Evolutionary conservation across 1,140 invertebrate species (phyloP), one percentile per base, ranked within the genome.

Genomic region (Drosophila quadrilineata): DNA sequence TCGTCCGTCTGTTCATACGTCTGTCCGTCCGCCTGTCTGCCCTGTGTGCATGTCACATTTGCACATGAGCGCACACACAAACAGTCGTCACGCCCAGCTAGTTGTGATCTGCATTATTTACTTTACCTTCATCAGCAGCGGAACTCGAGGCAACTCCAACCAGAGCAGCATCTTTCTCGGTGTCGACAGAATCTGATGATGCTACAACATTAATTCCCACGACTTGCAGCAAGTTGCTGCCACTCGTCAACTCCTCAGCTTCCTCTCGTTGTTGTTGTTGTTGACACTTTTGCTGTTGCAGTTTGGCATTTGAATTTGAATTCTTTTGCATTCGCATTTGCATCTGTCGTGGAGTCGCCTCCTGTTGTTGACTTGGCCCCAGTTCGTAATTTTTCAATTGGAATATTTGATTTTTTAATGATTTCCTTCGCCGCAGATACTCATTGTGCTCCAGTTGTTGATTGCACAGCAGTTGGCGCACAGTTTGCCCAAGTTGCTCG

Each of bases 401-500:
- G 63, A 91, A 92, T 35, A 62, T 71, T 54, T 91, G 91, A 71
- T 92, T 91, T 59, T 90, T 89, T 59, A 86, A 79, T 56, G 79
- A 80, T 91, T 90, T 62, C 84, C 89, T 88, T 88, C 89, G 75
- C 85, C 89, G 65, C 87, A 87, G 38, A 85, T 90, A 79, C 76
- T 77, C 57, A 86, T 89, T 60, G 80, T 91, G 53, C 69, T 91
- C 85, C 53, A 91, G 64, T 65, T 88, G 77, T 73, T 89, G 75
- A 90, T 90, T 84, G 82, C 90, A 62, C 87, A 89, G 64, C 89
- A 90, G 31, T 80, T 90, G 67, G 93, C 80, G 92, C 43, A 93
- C 84, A 76, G 75, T 71, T 73, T 88, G 64, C 31, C 64, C 71
- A 49, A 77, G 57, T 63, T 57, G 59, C 63, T 36, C 52, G 57